Conservation (phyloP, 1,140 invertebrate genomes). For the Aphelenchoides besseyi region DNA sequence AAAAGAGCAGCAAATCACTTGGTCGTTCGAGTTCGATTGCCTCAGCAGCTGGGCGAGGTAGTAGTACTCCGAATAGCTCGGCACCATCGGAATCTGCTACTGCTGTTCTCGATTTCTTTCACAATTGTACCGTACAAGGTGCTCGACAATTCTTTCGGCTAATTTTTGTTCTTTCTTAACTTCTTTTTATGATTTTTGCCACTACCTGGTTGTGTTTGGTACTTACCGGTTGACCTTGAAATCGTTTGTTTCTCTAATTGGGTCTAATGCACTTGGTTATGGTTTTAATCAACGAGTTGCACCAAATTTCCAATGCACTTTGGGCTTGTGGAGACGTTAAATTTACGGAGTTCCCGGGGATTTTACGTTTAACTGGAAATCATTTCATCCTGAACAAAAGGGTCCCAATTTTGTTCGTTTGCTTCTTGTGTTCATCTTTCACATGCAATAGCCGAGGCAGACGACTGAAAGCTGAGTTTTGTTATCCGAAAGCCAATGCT, state of each 20-base stretch:
- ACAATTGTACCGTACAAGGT: conserved; percentile 62
- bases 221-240: not conserved
- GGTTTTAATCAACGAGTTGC: no score
- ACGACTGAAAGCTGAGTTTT: not conserved
- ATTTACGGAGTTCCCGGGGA: no score
- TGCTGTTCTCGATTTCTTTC: conserved; percentile 57
- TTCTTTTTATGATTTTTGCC: not conserved
- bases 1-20: conserved; percentile 9
- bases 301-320: no score
- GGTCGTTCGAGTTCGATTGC: conserved; percentile 10
- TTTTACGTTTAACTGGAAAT: no score
- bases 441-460: not conserved
- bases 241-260: conserved; percentile 7
- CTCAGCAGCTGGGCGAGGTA: conserved; percentile 46
- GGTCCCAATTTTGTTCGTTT: no score
- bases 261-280: no score
- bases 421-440: not conserved
- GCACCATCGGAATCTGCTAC: conserved; percentile 42
- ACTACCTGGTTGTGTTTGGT: not conserved
- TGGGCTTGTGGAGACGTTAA: no score
- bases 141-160: conserved; percentile 31
- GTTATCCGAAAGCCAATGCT: not conserved
- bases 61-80: conserved; percentile 39
- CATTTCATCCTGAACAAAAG: no score
- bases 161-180: not conserved